phyloP scores from a whole-genome alignment of 2,113 vertebrate genomes.

The Pachycephala philippinensis region DNA sequence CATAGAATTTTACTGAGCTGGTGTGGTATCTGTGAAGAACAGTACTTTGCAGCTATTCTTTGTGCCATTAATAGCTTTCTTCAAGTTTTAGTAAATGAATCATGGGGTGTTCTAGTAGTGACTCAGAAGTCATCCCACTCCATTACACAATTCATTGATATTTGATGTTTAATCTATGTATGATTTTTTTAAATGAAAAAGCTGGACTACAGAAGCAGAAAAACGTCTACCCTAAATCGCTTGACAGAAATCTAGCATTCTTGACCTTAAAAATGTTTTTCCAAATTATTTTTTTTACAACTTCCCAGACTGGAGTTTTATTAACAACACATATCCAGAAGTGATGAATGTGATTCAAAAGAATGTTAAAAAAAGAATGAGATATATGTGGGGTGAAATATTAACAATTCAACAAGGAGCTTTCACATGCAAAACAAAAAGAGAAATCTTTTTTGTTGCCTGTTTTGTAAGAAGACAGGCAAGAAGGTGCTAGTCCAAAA shows the following conservation, averaged over 20 bases:
- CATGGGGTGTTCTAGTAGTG: conserved; percentile 37
- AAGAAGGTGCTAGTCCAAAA: neutral
- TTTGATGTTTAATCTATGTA: neutral
- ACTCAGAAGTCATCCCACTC: conserved; percentile 43
- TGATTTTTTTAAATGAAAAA: neutral
- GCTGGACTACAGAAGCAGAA: neutral
- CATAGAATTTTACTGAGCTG: neutral
- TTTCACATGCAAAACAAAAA: neutral
- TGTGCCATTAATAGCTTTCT: conserved; percentile 12
- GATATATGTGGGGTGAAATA: neutral
- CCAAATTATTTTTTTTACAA: neutral
- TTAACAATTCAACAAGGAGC: neutral
- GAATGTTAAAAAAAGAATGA: neutral
- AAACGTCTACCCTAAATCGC: neutral
- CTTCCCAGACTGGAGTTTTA: neutral
- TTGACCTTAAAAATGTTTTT: neutral
- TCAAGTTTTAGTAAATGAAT: conserved; percentile 40
- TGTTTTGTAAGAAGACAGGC: neutral
- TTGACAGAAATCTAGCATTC: neutral
- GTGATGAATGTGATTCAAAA: neutral
- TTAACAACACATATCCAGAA: neutral
- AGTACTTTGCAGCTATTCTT: neutral
- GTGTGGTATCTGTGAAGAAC: neutral
- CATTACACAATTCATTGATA: neutral
- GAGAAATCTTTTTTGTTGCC: neutral